A percentile compares a stretch with the other conserved stretches of the same genome.
These are phyloP conservation scores for Daubentonia madagascariensis DNA, from an alignment of 2,113 vertebrate species.

Conservation along the genomic window DNA sequence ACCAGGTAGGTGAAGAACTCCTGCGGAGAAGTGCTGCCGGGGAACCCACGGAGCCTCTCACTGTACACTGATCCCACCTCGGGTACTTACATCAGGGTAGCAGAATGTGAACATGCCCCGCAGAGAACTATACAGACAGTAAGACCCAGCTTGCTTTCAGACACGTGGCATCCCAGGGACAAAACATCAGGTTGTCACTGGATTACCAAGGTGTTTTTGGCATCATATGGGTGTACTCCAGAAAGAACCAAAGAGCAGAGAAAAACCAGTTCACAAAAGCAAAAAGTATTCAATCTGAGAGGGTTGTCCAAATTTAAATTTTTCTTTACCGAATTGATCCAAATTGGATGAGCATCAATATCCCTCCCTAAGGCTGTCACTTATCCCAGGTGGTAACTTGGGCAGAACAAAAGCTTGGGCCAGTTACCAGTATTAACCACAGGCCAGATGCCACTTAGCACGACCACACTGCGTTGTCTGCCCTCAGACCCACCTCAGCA, in stretches of 20 bases:
- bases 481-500: neutral
- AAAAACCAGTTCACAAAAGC: neutral
- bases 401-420: neutral
- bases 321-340: neutral
- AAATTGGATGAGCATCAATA: accelerated
- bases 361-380: neutral
- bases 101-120: accelerated
- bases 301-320: neutral
- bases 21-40: accelerated
- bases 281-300: neutral
- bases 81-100: neutral
- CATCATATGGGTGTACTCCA: neutral
- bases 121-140: no score
- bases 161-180: neutral
- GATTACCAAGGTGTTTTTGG: neutral
- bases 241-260: neutral
- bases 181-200: neutral
- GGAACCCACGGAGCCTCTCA: neutral
- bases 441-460: accelerated
- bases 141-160: neutral
- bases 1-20: conserved; percentile 76
- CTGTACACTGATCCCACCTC: neutral
- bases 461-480: accelerated
- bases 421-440: accelerated
- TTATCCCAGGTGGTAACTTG: accelerated